Evolutionary conservation across 2,113 vertebrate species (phyloP).

Genomic region (Paradoxurus hermaphroditus): DNA sequence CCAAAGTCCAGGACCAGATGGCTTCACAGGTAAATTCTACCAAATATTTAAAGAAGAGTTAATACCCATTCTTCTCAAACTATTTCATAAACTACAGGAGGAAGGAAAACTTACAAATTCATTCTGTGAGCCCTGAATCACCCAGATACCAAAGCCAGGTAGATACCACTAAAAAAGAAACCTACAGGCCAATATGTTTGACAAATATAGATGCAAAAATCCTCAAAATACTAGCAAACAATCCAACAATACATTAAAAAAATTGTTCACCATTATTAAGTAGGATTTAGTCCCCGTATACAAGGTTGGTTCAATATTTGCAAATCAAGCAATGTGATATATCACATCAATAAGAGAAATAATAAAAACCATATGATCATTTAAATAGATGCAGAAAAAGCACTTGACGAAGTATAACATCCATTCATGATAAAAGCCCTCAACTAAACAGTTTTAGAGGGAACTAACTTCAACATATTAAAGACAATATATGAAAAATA

Average conservation of each 20-base stretch:
- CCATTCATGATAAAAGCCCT: background rate
- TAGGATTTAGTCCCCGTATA: background rate
- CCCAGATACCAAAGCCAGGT: background rate
- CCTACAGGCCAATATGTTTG: background rate
- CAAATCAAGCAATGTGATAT: background rate
- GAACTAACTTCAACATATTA: background rate
- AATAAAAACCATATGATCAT: background rate
- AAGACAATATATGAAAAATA: background rate
- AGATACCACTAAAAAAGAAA: background rate
- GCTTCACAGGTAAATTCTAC: background rate
- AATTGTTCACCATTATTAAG: background rate
- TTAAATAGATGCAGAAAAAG: background rate
- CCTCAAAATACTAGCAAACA: background rate
- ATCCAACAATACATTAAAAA: background rate
- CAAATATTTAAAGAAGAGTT: background rate
- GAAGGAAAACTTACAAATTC: background rate
- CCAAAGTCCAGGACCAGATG: background rate
- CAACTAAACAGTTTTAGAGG: background rate
- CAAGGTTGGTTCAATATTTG: background rate
- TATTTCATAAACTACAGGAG: background rate
- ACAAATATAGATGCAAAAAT: background rate
- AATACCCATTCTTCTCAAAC: background rate
- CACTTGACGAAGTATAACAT: background rate
- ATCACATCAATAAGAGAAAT: background rate
- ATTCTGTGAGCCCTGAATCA: background rate